Conservation (phyloP, 2,113 vertebrate genomes). For the Sturnus vulgaris region DNA sequence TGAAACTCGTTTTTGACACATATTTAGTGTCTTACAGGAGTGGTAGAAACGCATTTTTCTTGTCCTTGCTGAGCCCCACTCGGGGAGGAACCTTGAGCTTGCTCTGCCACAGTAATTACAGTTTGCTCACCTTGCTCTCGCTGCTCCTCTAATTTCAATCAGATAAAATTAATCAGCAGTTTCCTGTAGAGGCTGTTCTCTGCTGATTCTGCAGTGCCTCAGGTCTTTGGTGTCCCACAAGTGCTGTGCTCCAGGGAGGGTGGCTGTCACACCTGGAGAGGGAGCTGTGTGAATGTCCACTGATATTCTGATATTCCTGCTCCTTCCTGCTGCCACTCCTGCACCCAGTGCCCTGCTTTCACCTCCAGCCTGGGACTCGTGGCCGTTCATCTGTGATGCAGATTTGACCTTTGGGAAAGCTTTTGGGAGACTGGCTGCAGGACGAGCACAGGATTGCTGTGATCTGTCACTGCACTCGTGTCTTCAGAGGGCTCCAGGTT, state of each 20-base stretch:
- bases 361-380: neutral
- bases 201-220: neutral
- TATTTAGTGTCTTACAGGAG: neutral
- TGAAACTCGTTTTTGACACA: neutral
- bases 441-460: neutral
- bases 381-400: neutral
- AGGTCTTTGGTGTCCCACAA: neutral
- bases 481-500: constrained; percentile 6
- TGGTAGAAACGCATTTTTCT: neutral
- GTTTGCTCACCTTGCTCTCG: neutral
- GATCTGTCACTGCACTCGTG: neutral
- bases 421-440: neutral
- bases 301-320: neutral
- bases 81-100: neutral
- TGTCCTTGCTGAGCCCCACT: neutral
- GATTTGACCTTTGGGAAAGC: neutral
- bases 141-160: neutral
- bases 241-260: neutral
- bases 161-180: neutral
- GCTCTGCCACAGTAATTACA: neutral
- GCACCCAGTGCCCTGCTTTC: neutral
- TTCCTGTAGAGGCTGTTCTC: neutral
- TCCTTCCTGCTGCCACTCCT: neutral
- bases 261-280: neutral
- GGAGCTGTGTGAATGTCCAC: fast-evolving